Conservation (phyloP, 2,888 invertebrate genomes). For the Tanytarsus gracilentus region DNA sequence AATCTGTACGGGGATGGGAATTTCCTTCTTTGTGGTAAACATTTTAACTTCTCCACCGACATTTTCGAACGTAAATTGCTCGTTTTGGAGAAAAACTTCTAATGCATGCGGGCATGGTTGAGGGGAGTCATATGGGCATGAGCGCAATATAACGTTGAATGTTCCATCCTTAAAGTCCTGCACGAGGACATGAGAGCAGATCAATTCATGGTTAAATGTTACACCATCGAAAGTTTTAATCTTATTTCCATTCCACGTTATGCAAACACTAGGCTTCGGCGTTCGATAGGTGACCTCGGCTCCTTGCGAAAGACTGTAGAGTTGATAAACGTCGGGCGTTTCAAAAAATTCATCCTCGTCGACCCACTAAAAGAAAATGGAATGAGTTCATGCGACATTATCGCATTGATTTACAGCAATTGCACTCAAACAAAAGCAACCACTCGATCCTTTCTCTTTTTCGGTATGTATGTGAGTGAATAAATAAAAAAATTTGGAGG, state of each 20-base stretch:
- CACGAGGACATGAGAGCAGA: constrained; percentile 65
- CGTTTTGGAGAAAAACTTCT: constrained; percentile 55
- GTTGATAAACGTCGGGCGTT: constrained; percentile 33
- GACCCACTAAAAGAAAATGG: too few species aligned
- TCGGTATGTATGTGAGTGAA: too few species aligned
- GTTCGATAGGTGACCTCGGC: constrained; percentile 33
- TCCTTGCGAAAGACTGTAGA: constrained; percentile 37
- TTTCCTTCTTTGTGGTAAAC: constrained; percentile 46
- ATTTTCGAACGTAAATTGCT: constrained; percentile 52
- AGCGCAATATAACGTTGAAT: constrained; percentile 56
- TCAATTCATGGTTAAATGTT: constrained; percentile 65
- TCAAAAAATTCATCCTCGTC: constrained; percentile 26
- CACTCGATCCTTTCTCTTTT: too few species aligned
- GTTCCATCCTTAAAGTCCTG: constrained; percentile 60
- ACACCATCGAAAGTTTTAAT: constrained; percentile 79
- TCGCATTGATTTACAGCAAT: too few species aligned
- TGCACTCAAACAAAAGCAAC: too few species aligned
- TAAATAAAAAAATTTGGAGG: too few species aligned
- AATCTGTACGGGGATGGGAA: constrained; percentile 63
- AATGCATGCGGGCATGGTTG: constrained; percentile 43
- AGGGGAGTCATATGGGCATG: constrained; percentile 49
- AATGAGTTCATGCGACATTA: too few species aligned
- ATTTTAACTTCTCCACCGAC: constrained; percentile 49
- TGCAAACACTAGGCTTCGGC: constrained; percentile 61
- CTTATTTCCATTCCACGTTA: constrained; percentile 72